phyloP scores from a whole-genome alignment of 53 echinoderm and acorn worm species.

The Crossaster papposus region DNA sequence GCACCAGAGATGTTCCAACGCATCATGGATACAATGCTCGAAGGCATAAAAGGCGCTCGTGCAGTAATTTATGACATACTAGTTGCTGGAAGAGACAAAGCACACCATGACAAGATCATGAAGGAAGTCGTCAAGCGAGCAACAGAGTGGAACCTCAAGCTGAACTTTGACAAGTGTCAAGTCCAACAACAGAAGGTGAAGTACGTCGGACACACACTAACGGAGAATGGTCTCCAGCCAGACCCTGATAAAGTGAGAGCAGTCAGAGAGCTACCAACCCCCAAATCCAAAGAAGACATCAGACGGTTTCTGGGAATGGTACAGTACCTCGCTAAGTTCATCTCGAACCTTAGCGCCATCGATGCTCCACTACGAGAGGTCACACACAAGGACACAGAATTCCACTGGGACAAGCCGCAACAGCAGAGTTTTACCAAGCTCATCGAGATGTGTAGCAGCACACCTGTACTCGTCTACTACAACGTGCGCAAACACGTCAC shows the following conservation, averaged over 20 bases:
- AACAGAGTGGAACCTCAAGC: conserved; percentile 68
- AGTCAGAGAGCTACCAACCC: conserved; percentile 60
- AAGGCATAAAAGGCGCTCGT: conserved; percentile 36
- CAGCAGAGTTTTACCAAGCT: conserved; percentile 59
- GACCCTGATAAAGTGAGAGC: conserved; percentile 66
- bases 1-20: conserved; percentile 73
- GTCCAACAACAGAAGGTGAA: conserved; percentile 39
- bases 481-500: conserved; percentile 56
- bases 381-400: conserved; percentile 40
- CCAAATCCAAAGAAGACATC: conserved; percentile 51
- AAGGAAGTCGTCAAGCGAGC: conserved; percentile 57
- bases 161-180: conserved; percentile 61
- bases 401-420: conserved; percentile 52
- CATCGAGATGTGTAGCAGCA: conserved; percentile 47
- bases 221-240: neutral
- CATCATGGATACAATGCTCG: conserved; percentile 67
- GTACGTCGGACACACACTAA: too few species aligned
- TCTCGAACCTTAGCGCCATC: conserved; percentile 56
- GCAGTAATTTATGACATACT: conserved; percentile 69
- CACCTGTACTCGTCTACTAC: conserved; percentile 69
- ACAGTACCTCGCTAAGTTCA: conserved; percentile 62
- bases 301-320: conserved; percentile 60
- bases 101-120: conserved; percentile 61
- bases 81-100: conserved; percentile 48
- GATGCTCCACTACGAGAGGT: conserved; percentile 61